Base-by-base conservation (phyloP, 1,140 invertebrate genomes). In the Ephestia elutella region DNA sequence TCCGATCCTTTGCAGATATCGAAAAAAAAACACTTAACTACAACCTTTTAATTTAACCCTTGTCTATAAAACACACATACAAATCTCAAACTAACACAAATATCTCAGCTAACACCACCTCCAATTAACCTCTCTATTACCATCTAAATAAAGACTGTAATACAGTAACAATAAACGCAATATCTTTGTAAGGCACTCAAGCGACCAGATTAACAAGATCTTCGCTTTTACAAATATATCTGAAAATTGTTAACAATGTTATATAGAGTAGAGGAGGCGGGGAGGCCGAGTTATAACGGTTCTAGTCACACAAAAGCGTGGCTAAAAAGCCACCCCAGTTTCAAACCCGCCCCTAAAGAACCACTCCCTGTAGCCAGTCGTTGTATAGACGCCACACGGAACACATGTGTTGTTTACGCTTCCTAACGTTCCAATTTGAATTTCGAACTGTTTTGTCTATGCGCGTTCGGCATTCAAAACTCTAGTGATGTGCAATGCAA, bases 351-450 rank as follows among this genome's bases (percentile, higher is more conserved):
- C 83, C 81, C 77, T 80, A 44, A 71, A 72, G 73, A 75, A 78
- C 83, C 78, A 82, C 79, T 79, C 83, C 83, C 75, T 75, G 73
- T 60, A 72, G 49, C 72, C 71, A 86, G 82, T 86, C 62, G 65
- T 66, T 50, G 60, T 59, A 65, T 25, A 54, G 63, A 60, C 73
- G 48, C 35, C 51, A 56, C 10, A 57, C 38, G 56, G 57, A 20
- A 25, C 56, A 64, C 71, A 82, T 69, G 76, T 58, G 63, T 57
- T 19, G 50, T 53, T 21, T 53, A 21, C 21, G 17, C 20, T 44
- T 44, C 30, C 48, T 55, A 30, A 20, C 44, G 55, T 49, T 13
- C 49, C 21, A 21, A 57, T 51, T 60, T 51, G 21, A 58, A 57
- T 56, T 63, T 60, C 13, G 28, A 58, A 51, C 38, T 44, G 10